Evolutionary conservation across 2,888 invertebrate species (phyloP), one percentile per base, ranked within the genome.

Genomic region (Pharmacophagus antenor): DNA sequence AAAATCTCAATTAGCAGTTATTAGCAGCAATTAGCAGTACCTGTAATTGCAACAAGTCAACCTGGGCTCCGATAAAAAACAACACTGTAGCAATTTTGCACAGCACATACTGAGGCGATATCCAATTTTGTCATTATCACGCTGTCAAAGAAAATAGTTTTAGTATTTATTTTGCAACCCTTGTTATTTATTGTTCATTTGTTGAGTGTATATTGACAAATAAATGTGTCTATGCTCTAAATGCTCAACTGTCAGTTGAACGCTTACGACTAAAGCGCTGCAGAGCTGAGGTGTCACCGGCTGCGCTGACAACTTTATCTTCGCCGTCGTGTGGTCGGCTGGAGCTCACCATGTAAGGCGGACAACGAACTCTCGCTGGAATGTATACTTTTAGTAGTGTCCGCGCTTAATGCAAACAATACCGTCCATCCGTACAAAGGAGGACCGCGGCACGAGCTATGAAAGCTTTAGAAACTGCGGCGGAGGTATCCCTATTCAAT

Each of bases 241-340:
- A n/a, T n/a, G n/a, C 15, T 8, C 37, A n/a, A 37, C 37, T 37
- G 4, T n/a, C n/a, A 15, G 42, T 44, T 44, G 10, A 21, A 51
- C 63, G 66, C 65, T 67, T 58, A 48, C 56, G 42, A 46, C 64
- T 67, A 58, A 55, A 20, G 21, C 51, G 10, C n/a, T 18, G 5
- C n/a, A 27, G 46, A 57, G 31, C 57, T 56, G 65, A 67, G 69
- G 62, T 71, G 72, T 70, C 72, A 68, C 66, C 70, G 69, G 66
- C 56, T 65, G 67, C 68, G 74, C 67, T 79, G 82, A 81, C 79
- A 79, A 78, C 74, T 80, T 82, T 82, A 82, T 83, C 82, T 76
- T 66, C 61, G 66, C 73, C 70, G 68, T 71, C 68, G 75, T 76
- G 77, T 77, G 79, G 76, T 76, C 67, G 68, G 73, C 67, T 68